A percentile compares a stretch with the other conserved stretches of the same genome.
Evolutionary conservation across 53 echinoderm and acorn worm species (phyloP).

Genomic region (Echinarachnius parma): DNA sequence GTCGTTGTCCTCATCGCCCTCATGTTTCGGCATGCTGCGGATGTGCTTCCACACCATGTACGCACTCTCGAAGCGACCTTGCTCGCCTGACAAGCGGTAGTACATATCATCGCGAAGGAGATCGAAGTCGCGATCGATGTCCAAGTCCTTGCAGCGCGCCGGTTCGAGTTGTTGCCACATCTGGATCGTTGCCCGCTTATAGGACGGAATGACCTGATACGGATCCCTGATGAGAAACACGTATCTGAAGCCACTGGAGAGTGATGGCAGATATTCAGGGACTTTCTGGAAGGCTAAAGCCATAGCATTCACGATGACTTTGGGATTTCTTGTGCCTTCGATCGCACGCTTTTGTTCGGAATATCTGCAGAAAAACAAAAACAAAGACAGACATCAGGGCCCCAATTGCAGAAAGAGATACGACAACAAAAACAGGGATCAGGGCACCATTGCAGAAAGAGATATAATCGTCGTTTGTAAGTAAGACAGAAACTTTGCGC

Average conservation of each 20-base stretch:
- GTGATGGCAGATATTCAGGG: constrained; percentile 9
- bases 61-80: background rate
- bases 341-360: constrained; percentile 1
- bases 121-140: background rate
- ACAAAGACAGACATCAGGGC: too few species aligned
- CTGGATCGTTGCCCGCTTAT: background rate
- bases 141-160: too few species aligned
- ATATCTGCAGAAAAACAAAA: background rate
- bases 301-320: constrained; percentile 28
- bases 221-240: constrained; percentile 29
- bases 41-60: constrained; percentile 5
- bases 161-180: background rate
- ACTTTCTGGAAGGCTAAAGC: background rate
- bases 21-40: too few species aligned
- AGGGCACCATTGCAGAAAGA: too few species aligned
- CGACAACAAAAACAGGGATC: too few species aligned
- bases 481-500: too few species aligned
- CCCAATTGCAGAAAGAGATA: too few species aligned
- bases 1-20: background rate
- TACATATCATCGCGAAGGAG: background rate
- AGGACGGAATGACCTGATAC: constrained; percentile 5
- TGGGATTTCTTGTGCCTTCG: background rate
- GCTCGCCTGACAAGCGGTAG: background rate
- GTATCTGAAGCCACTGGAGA: constrained; percentile 10
- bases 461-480: too few species aligned